Evolutionary conservation across 2,888 invertebrate species (phyloP), one percentile per base, ranked within the genome.

Genomic region (Timema podura): DNA sequence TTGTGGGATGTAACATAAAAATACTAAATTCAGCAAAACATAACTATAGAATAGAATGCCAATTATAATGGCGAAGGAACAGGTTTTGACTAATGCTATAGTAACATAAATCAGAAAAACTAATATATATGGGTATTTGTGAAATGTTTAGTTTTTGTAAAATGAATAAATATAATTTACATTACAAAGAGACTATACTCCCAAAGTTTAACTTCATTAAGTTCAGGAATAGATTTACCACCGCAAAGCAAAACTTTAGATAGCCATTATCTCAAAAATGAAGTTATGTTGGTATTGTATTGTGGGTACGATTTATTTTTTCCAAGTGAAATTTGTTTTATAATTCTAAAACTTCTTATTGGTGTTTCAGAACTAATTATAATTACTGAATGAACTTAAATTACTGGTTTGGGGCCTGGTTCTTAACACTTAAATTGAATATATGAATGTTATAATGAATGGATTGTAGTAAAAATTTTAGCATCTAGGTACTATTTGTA

Each of bases 281-380:
- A 7, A 59, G 16, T 16, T 59, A 59, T 59, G 16, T 59, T 59
- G 59, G 59, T 59, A 59, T 59, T 59, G 59, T 49, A 49, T 59
- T 59, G 16, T 16, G 59, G 59, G 59, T 59, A 44, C 59, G 6
- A 59, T 59, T 44, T 59, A 10, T 54, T n/a, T n/a, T n/a, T n/a
- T n/a, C n/a, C n/a, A n/a, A n/a, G n/a, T n/a, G n/a, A n/a, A n/a
- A n/a, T n/a, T n/a, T n/a, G n/a, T n/a, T n/a, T n/a, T n/a, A n/a
- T n/a, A n/a, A n/a, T n/a, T n/a, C n/a, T n/a, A n/a, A n/a, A n/a
- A n/a, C 30, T 30, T 30, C 30, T 2, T 30, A 30, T 2, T 30
- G 30, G 30, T 30, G 30, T 30, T 30, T 30, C 30, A 30, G 30
- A 30, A 30, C 30, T 3, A 30, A 30, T 30, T 30, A 30, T 30